Conservation (phyloP, 2,888 invertebrate genomes). For the Siphlonurus alternatus region DNA sequence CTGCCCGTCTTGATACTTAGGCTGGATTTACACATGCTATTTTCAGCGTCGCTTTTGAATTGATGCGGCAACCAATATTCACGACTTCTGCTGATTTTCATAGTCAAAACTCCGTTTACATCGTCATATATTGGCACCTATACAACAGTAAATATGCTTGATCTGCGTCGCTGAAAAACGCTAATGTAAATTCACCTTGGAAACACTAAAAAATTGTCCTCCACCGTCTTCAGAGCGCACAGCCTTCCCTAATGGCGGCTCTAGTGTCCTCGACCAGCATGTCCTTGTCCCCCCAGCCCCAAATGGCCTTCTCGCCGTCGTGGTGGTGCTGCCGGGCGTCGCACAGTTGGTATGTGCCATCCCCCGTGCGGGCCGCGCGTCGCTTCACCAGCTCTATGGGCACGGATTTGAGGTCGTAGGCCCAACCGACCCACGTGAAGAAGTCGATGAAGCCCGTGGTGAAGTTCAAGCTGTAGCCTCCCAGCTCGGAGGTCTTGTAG, state of each 20-base stretch:
- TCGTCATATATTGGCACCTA: too few relatives aligned
- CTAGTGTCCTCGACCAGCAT: slow-evolving; percentile 45
- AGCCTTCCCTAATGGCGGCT: not conserved
- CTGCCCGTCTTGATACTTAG: too few relatives aligned
- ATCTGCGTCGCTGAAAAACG: too few relatives aligned
- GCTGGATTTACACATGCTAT: too few relatives aligned
- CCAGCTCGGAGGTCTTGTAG: slow-evolving; percentile 31
- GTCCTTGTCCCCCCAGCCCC: slow-evolving; percentile 75
- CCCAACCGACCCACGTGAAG: slow-evolving; percentile 58
- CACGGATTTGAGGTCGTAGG: slow-evolving; percentile 71
- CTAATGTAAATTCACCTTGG: too few relatives aligned
- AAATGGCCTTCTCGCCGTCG: slow-evolving; percentile 32
- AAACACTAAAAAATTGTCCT: too few relatives aligned
- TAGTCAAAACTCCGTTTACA: too few relatives aligned
- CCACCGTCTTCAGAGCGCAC: not conserved
- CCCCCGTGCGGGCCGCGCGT: slow-evolving; percentile 54
- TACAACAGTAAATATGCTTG: too few relatives aligned
- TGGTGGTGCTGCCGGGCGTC: slow-evolving; percentile 19
- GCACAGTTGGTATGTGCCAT: slow-evolving; percentile 36
- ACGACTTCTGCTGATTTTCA: too few relatives aligned
- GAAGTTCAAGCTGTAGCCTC: slow-evolving; percentile 9
- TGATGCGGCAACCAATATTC: too few relatives aligned
- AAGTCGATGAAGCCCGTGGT: slow-evolving; percentile 45
- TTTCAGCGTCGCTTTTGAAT: too few relatives aligned
- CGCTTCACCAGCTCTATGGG: slow-evolving; percentile 45